phyloP scores from a whole-genome alignment of 1,140 invertebrate genomes.

The Lanistes nyassanus region DNA sequence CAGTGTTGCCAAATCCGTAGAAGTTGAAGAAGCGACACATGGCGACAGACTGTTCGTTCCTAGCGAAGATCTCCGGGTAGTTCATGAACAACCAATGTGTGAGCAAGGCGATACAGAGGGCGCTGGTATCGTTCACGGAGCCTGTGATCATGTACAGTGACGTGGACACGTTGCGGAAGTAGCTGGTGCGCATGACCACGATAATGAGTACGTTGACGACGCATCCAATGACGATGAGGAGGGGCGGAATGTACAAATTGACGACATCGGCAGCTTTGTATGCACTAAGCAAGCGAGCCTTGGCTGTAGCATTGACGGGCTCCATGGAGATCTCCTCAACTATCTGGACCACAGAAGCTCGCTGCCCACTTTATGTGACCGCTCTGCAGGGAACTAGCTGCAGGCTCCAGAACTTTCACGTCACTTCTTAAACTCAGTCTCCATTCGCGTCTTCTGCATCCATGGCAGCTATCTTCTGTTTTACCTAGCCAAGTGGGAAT shows the following conservation, averaged over 20 bases:
- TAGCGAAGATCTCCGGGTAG: conserved; percentile 38
- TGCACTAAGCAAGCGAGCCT: background rate
- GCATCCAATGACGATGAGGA: conserved; percentile 45
- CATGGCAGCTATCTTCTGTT: too few species aligned
- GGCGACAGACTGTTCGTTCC: conserved; percentile 28
- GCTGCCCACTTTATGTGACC: too few species aligned
- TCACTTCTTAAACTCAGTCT: too few species aligned
- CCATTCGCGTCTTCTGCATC: too few species aligned
- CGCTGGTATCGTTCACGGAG: conserved; percentile 45
- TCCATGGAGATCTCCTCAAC: too few species aligned
- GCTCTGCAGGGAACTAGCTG: too few species aligned
- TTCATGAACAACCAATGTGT: conserved; percentile 53
- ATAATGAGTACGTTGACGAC: conserved; percentile 43
- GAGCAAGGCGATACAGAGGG: conserved; percentile 42
- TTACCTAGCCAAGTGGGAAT: too few species aligned
- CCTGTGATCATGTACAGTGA: conserved; percentile 47
- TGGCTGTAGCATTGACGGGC: background rate
- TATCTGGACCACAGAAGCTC: too few species aligned
- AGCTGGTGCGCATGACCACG: conserved; percentile 46
- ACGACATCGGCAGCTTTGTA: conserved; percentile 11
- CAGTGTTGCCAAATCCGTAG: conserved; percentile 51
- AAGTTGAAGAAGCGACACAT: conserved; percentile 57
- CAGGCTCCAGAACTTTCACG: too few species aligned
- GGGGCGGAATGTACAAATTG: conserved; percentile 35
- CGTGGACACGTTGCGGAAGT: conserved; percentile 47